Percentiles rank a stretch among this genome's conserved stretches.
These are phyloP conservation scores for Drosophila pegasa DNA, from an alignment of 2,888 invertebrate genomes.

Conservation along the genomic window DNA sequence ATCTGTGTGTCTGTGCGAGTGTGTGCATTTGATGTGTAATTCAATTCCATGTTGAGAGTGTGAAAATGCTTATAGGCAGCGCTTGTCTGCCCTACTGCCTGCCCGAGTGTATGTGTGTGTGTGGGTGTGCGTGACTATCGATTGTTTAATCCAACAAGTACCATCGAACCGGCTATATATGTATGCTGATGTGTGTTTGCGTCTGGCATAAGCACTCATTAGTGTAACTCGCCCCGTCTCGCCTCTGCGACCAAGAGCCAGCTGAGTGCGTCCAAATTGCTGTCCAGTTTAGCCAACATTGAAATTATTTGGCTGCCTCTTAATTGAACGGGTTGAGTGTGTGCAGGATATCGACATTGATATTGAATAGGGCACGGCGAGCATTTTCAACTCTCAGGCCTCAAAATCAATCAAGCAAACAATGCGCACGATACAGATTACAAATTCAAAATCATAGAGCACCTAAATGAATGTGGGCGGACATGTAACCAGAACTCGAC, in stretches of 20 bases:
- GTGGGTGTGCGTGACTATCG: conserved; percentile 48
- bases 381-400: neutral
- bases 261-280: conserved; percentile 46
- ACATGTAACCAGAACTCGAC: neutral
- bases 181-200: conserved; percentile 16
- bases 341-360: conserved; percentile 1
- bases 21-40: conserved; percentile 21
- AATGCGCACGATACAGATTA: conserved; percentile 4
- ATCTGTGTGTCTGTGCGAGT: conserved; percentile 5
- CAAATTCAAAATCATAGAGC: neutral
- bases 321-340: conserved; percentile 32
- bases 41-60: conserved; percentile 34
- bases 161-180: conserved; percentile 35
- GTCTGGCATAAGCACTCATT: conserved; percentile 46
- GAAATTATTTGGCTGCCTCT: conserved; percentile 43
- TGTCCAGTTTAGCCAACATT: conserved; percentile 34
- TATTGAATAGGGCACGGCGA: conserved; percentile 4
- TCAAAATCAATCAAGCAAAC: conserved; percentile 16
- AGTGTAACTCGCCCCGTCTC: conserved; percentile 46
- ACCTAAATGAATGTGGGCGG: neutral
- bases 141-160: conserved; percentile 64
- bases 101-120: conserved; percentile 18
- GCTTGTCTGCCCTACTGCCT: conserved; percentile 9
- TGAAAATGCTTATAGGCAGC: conserved; percentile 22
- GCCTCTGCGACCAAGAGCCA: conserved; percentile 29